Evolutionary conservation across 2,797 vertebrate species (phyloP).

Genomic region (Falco naumanni): DNA sequence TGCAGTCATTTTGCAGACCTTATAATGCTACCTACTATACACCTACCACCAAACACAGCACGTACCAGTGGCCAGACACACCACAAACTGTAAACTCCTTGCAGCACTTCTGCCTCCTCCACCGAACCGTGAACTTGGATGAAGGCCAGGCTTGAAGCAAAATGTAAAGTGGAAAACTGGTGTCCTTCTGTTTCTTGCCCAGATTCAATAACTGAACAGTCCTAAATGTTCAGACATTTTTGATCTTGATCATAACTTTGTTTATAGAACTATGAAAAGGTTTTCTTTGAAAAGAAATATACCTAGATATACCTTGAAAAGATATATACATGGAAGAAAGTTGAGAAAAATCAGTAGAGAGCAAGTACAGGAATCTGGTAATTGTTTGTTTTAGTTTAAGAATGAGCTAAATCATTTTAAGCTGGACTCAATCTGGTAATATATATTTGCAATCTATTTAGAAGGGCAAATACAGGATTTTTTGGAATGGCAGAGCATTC

Average conservation of each 20-base stretch:
- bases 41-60: background rate
- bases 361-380: background rate
- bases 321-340: background rate
- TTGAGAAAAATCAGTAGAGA: background rate
- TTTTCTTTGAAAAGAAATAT: background rate
- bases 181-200: background rate
- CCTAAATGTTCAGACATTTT: background rate
- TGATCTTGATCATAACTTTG: background rate
- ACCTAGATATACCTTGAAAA: background rate
- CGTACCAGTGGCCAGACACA: background rate
- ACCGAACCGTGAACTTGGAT: background rate
- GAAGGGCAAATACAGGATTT: background rate
- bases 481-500: background rate
- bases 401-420: background rate
- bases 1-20: background rate
- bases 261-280: background rate
- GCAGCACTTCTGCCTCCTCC: background rate
- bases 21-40: background rate
- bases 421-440: background rate
- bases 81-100: rapidly evolving
- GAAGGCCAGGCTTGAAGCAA: background rate
- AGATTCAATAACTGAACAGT: background rate
- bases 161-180: background rate
- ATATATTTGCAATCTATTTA: background rate
- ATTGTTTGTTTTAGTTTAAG: background rate